phyloP scores from a whole-genome alignment of 2,888 invertebrate species.

The Epinotia nisella region DNA sequence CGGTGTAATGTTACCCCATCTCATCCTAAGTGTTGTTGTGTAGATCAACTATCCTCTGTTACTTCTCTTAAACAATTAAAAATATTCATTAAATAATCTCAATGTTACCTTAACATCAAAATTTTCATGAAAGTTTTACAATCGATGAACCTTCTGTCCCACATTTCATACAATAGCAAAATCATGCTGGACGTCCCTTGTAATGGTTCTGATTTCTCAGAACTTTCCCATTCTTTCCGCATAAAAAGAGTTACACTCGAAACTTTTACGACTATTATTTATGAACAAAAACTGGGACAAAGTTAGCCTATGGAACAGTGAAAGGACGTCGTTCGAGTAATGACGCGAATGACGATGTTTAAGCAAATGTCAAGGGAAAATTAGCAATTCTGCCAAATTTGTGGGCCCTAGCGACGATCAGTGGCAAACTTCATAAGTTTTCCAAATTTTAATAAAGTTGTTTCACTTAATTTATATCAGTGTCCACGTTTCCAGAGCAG shows the following conservation, averaged over 20 bases:
- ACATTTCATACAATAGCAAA: conserved; percentile 10
- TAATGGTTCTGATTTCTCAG: conserved; percentile 25
- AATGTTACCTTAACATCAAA: too few relatives aligned
- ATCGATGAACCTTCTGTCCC: too few relatives aligned
- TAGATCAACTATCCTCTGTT: too few relatives aligned
- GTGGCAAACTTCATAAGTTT: conserved; percentile 63
- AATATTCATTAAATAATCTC: too few relatives aligned
- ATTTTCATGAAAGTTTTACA: too few relatives aligned
- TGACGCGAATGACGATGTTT: conserved; percentile 69
- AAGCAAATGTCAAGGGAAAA: conserved; percentile 67
- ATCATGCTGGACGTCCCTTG: conserved; percentile 10
- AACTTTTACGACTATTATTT: conserved; percentile 39
- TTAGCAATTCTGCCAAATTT: conserved; percentile 66
- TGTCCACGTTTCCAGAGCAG: conserved; percentile 57
- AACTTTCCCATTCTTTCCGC: conserved; percentile 30
- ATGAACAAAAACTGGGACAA: conserved; percentile 37
- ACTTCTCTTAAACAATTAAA: too few relatives aligned
- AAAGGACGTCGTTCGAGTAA: conserved; percentile 55
- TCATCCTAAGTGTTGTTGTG: too few relatives aligned
- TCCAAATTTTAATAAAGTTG: conserved; percentile 69
- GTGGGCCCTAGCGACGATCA: conserved; percentile 62
- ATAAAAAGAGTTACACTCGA: conserved; percentile 32
- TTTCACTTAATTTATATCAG: conserved; percentile 60
- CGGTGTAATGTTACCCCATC: too few relatives aligned
- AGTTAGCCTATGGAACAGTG: conserved; percentile 23